Conservation (phyloP, 2,113 vertebrate species). For the Platysternon megacephalum region DNA sequence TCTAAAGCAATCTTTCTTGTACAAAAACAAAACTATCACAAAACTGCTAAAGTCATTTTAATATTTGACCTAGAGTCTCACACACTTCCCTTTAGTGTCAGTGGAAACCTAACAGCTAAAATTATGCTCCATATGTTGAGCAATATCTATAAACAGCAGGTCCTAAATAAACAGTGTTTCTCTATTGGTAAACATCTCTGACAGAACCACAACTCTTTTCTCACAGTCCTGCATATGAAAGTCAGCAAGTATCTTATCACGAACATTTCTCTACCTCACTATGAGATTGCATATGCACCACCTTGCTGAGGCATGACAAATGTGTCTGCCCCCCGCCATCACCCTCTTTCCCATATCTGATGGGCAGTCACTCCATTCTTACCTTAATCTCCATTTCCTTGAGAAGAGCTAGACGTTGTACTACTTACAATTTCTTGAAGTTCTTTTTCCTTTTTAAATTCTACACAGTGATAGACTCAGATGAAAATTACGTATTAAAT, state of each 20-base stretch:
- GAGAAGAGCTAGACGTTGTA: background rate
- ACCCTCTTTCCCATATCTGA: background rate
- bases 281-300: rapidly evolving
- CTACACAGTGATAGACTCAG: background rate
- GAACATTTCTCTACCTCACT: background rate
- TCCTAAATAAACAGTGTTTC: background rate
- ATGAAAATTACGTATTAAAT: background rate
- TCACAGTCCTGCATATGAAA: background rate
- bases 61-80: background rate
- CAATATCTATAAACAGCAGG: background rate
- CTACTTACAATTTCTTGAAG: background rate
- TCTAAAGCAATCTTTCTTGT: background rate
- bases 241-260: background rate
- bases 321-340: background rate
- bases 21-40: background rate
- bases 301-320: background rate
- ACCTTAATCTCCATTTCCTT: background rate
- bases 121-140: background rate
- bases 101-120: background rate
- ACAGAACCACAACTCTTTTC: background rate
- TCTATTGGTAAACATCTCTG: background rate
- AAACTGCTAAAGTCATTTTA: background rate
- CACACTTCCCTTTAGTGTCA: background rate
- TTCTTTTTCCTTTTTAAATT: background rate
- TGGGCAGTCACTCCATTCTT: background rate